Evolutionary conservation across 2,797 vertebrate species (phyloP).

Genomic region (Graptemys geographica): DNA sequence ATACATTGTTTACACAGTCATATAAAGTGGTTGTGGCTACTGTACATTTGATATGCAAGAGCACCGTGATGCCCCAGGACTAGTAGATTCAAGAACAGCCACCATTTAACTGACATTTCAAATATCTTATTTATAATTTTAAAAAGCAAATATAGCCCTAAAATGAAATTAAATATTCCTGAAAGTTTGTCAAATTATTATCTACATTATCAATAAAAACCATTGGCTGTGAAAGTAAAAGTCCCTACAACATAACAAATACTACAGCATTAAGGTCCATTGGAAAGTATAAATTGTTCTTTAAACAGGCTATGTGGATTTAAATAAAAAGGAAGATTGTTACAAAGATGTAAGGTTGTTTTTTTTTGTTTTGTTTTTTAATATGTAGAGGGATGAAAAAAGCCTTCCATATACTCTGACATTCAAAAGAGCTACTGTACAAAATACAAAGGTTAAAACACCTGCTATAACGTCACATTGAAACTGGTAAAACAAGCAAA

Average conservation of each 20-base stretch:
- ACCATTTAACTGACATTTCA: background rate
- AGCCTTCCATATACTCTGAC: background rate
- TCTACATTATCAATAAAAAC: background rate
- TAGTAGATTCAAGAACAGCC: background rate
- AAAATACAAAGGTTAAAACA: background rate
- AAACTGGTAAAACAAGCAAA: background rate
- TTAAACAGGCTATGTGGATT: background rate
- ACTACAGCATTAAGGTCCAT: background rate
- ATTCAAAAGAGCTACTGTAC: background rate
- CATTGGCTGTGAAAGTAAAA: background rate
- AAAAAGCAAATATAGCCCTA: background rate
- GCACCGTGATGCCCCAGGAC: background rate
- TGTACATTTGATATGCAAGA: rapidly evolving
- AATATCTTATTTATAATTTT: background rate
- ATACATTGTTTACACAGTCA: background rate
- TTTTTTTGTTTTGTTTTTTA: background rate
- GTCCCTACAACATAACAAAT: background rate
- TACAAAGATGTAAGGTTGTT: background rate
- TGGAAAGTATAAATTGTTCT: background rate
- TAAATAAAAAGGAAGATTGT: background rate
- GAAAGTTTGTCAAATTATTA: background rate
- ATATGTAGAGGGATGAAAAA: background rate
- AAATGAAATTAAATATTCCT: background rate
- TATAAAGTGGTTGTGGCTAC: background rate
- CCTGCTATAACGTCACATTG: background rate